These are phyloP conservation scores for Turnix velox DNA, from an alignment of 2,113 vertebrate genomes.

Conservation along the genomic window DNA sequence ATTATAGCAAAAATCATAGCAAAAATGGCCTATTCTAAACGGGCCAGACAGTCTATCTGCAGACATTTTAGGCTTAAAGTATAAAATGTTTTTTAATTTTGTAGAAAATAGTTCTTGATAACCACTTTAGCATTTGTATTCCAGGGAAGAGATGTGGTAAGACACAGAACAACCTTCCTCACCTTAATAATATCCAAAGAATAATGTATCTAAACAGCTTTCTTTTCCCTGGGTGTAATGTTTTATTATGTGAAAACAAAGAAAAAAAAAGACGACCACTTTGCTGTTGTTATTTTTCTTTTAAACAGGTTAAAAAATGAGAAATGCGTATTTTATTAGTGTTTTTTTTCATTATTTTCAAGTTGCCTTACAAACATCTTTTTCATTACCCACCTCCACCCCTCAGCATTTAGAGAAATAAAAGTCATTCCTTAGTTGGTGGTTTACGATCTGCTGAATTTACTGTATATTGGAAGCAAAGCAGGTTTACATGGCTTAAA, in stretches of 20 bases:
- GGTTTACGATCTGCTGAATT: too few relatives aligned
- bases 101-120: neutral
- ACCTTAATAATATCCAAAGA: neutral
- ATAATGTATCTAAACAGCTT: neutral
- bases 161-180: neutral
- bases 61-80: neutral
- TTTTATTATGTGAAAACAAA: neutral
- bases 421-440: neutral
- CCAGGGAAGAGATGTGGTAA: neutral
- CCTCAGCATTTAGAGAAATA: neutral
- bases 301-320: neutral
- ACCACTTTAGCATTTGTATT: neutral
- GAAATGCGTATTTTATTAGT: neutral
- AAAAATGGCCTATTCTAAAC: neutral
- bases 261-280: neutral
- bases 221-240: neutral
- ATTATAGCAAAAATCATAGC: neutral
- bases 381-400: neutral
- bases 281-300: neutral
- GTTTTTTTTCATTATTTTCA: neutral
- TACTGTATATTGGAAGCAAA: neutral
- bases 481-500: neutral
- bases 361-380: neutral
- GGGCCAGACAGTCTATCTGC: neutral
- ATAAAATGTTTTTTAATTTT: neutral